These are phyloP conservation scores for Corvus hawaiiensis DNA, from an alignment of 2,113 vertebrate genomes.

Conservation along the genomic window DNA sequence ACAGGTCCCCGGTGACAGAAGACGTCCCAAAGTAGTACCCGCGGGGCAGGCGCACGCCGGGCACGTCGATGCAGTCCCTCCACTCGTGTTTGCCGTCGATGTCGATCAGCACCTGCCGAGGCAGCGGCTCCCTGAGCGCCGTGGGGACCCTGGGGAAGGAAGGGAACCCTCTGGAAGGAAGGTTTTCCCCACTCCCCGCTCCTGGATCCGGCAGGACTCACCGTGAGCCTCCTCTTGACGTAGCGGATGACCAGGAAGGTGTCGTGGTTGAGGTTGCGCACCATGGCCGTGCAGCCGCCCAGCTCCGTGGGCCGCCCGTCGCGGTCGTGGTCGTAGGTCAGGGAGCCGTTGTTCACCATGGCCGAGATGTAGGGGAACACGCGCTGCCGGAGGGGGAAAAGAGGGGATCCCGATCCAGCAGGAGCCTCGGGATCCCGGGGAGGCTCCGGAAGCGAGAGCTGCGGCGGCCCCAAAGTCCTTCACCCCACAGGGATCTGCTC, in stretches of 20 bases:
- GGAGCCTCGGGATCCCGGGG: accelerated
- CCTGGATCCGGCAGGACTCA: conserved; percentile 35
- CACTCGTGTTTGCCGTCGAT: conserved; percentile 93
- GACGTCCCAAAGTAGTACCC: conserved; percentile 92
- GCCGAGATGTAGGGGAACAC: conserved; percentile 91
- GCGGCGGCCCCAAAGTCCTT: too few species aligned
- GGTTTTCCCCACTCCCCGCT: not conserved
- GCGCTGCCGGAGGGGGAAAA: conserved; percentile 62
- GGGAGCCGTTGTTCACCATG: conserved; percentile 93
- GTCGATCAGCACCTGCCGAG: conserved; percentile 87
- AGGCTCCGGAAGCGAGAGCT: accelerated
- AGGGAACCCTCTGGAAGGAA: not conserved
- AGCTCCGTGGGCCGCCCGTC: conserved; percentile 90
- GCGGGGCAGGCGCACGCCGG: conserved; percentile 83
- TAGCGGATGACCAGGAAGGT: conserved; percentile 96
- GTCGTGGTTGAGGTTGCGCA: conserved; percentile 94
- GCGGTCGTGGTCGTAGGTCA: conserved; percentile 89
- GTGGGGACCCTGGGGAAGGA: accelerated
- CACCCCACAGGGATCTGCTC: too few species aligned
- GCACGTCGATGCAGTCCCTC: conserved; percentile 92
- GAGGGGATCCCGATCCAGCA: not conserved
- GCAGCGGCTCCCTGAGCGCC: not conserved
- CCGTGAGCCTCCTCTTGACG: conserved; percentile 89
- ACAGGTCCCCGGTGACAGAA: conserved; percentile 91
- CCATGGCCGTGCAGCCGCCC: conserved; percentile 90